Percentiles rank a stretch among this genome's conserved stretches.
Evolutionary conservation across 1,140 invertebrate genomes (phyloP).

Genomic region (Drosophila bocki): DNA sequence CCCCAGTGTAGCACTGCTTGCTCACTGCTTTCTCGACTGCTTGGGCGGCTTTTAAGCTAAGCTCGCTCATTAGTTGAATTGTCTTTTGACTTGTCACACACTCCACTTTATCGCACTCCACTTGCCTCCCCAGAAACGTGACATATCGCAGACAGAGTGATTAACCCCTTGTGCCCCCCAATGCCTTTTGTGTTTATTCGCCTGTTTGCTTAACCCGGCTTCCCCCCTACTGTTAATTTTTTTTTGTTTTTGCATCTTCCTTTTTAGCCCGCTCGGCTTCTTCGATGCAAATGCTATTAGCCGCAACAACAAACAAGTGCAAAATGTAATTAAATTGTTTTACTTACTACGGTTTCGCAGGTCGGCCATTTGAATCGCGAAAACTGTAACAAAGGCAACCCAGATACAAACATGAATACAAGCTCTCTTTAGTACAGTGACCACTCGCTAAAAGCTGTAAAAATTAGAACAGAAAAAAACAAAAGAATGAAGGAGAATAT

Average conservation of each 20-base stretch:
- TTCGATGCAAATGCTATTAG: conserved; percentile 67
- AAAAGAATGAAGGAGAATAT: not conserved
- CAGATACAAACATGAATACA: conserved; percentile 13
- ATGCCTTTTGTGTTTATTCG: conserved; percentile 11
- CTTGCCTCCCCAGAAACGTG: conserved; percentile 37
- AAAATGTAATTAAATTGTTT: conserved; percentile 81
- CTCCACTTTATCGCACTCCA: conserved; percentile 38
- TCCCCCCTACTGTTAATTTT: not conserved
- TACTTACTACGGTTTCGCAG: conserved; percentile 79
- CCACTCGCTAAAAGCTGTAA: not conserved
- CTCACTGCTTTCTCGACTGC: not conserved
- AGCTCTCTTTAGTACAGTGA: conserved; percentile 16
- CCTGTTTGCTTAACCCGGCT: conserved; percentile 13
- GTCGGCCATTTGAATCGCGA: conserved; percentile 43
- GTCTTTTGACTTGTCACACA: conserved; percentile 60
- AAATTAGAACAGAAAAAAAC: not conserved
- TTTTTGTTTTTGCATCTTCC: conserved; percentile 17
- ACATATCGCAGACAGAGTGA: conserved; percentile 50
- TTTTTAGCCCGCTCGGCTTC: not conserved
- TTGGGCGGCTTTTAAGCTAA: conserved; percentile 34
- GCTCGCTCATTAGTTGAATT: conserved; percentile 55
- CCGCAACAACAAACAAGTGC: conserved; percentile 57
- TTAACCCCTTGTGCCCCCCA: conserved; percentile 34
- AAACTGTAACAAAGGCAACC: conserved; percentile 57
- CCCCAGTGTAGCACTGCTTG: conserved; percentile 19